Base-by-base conservation (phyloP, 2,113 vertebrate species). In the Microcebus murinus region DNA sequence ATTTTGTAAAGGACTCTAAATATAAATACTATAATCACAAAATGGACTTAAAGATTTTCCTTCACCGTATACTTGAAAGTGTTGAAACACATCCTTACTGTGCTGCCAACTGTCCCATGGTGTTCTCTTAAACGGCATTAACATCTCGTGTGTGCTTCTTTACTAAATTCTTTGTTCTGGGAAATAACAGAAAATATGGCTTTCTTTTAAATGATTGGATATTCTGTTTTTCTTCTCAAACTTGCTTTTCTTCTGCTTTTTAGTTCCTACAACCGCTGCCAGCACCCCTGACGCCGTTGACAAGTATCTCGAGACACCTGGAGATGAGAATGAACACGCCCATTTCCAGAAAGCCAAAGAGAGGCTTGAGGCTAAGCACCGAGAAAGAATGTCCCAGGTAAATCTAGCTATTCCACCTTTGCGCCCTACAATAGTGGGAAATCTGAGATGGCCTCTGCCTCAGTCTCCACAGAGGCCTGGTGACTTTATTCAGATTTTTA, bases 291-390 rank as follows among this genome's bases (percentile, higher is more conserved):
- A 99, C 8, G 99, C 99, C 0, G 99, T 99, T 55, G 99, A 99
- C 98, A 99, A 99, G 92, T 99, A 99, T 29, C 98, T 99, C 63
- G 99, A 99, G 98, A 99, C 99, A 0, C 99, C 99, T 2, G 99
- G 99, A 0, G 99, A 99, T 70, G 99, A 99, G 93, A 99, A 99
- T 18, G 99, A 99, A 5, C 99, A 99, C 3, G 99, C 99, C 89
- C 99, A 99, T 96, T 99, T 99, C 98, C 99, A 99, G 97, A 99
- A 99, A 97, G 99, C 99, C 92, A 99, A 99, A 95, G 99, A 99
- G 97, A 99, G 99, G 55, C 99, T 99, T 90, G 99, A 99, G 97
- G 99, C 99, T 87, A 99, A 99, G 80, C 99, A 99, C 98, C 99
- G 99, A 0, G 99, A 99, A 98, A 99, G 99, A 90, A 99, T 99